A percentile compares a stretch with the other conserved stretches of the same genome.
These are phyloP conservation scores for Hypomecis punctinalis DNA, from an alignment of 2,888 invertebrate species.

Conservation along the genomic window DNA sequence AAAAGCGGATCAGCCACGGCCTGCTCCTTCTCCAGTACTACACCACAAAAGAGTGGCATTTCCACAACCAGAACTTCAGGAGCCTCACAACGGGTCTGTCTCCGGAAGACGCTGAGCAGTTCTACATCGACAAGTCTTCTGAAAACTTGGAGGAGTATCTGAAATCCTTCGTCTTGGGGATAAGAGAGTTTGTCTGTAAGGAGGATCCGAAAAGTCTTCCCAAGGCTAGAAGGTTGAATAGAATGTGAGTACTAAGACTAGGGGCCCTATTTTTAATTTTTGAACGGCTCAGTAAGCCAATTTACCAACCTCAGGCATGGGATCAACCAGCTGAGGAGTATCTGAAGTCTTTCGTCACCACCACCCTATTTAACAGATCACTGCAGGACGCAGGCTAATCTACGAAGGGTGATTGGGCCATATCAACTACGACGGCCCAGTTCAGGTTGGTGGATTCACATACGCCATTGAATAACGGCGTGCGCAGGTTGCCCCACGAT, in stretches of 20 bases:
- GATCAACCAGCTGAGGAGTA: slow-evolving; percentile 20
- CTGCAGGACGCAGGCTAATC: too few relatives aligned
- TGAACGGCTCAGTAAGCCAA: background rate
- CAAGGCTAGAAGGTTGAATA: slow-evolving; percentile 87
- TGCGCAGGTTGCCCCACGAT: too few relatives aligned
- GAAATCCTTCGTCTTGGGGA: slow-evolving; percentile 89
- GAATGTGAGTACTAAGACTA: slow-evolving; percentile 87
- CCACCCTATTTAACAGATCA: too few relatives aligned
- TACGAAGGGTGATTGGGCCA: too few relatives aligned
- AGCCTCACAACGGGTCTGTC: slow-evolving; percentile 81
- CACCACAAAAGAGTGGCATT: slow-evolving; percentile 92
- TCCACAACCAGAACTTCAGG: slow-evolving; percentile 86
- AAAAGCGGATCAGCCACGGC: slow-evolving; percentile 86
- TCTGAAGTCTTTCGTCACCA: too few relatives aligned
- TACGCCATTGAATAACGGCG: too few relatives aligned
- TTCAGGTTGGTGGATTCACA: too few relatives aligned
- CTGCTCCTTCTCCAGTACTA: slow-evolving; percentile 91
- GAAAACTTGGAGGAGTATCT: slow-evolving; percentile 65
- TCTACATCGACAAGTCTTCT: slow-evolving; percentile 79
- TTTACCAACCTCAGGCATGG: slow-evolving; percentile 31
- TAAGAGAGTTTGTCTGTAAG: slow-evolving; percentile 91
- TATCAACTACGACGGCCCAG: too few relatives aligned
- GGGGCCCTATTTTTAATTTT: background rate
- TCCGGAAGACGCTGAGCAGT: slow-evolving; percentile 85
- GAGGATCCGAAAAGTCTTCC: slow-evolving; percentile 92